Conservation (phyloP, 2,888 invertebrate genomes). For the Coenonympha glycerion region DNA sequence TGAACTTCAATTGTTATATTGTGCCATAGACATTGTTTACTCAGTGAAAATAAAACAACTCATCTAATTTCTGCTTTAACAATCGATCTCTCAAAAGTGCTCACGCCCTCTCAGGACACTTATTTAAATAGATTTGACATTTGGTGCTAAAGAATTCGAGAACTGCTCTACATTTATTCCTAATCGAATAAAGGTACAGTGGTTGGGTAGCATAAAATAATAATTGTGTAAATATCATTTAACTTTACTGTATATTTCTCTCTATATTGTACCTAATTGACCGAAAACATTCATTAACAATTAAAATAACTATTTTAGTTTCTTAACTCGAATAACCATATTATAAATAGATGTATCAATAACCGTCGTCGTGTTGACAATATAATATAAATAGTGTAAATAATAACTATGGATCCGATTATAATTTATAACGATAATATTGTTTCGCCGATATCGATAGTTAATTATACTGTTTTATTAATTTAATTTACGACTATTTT, state of each 20-base stretch:
- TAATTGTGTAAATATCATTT: slow-evolving; percentile 11
- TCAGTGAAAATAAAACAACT: too few relatives aligned
- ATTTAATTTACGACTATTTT: neutral
- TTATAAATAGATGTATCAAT: slow-evolving; percentile 1
- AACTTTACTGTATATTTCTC: slow-evolving; percentile 3
- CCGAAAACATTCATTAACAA: slow-evolving; percentile 7
- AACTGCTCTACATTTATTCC: slow-evolving; percentile 23
- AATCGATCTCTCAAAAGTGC: too few relatives aligned
- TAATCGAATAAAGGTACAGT: neutral
- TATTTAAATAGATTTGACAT: slow-evolving; percentile 60
- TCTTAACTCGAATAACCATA: neutral
- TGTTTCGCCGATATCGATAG: neutral
- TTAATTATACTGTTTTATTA: neutral
- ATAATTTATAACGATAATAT: neutral
- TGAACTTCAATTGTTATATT: too few relatives aligned
- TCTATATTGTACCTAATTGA: too few relatives aligned
- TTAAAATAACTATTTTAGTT: neutral
- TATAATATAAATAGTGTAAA: slow-evolving; percentile 2
- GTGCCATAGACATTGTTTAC: too few relatives aligned
- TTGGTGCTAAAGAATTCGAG: slow-evolving; percentile 65
- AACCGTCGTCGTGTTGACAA: slow-evolving; percentile 10
- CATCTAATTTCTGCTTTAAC: too few relatives aligned
- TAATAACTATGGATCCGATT: neutral
- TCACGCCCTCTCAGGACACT: too few relatives aligned
- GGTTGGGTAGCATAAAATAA: slow-evolving; percentile 1